A percentile compares a stretch with the other conserved stretches of the same genome.
Evolutionary conservation across 64 coral and sea anemone species (phyloP).

Genomic region (Stylophora pistillata): DNA sequence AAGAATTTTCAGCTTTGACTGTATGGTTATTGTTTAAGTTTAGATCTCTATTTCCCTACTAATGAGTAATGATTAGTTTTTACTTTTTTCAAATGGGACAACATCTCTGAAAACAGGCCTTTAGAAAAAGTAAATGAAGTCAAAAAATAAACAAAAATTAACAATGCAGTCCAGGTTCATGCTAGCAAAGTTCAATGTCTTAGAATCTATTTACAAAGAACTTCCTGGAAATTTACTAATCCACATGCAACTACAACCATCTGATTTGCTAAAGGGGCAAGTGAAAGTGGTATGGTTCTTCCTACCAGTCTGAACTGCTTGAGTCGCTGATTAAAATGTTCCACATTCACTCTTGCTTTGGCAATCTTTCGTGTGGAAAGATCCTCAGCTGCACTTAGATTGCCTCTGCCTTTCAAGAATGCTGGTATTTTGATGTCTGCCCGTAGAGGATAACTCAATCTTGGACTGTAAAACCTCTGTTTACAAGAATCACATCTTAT

Average conservation of each 20-base stretch:
- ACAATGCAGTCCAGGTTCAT: no score
- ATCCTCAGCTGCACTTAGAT: constrained; percentile 36
- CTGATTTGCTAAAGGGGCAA: constrained; percentile 12
- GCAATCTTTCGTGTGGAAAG: constrained; percentile 43
- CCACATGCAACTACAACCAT: constrained; percentile 39
- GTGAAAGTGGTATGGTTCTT: not conserved
- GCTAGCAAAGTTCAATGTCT: no score
- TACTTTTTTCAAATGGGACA: no score
- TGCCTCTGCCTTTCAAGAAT: constrained; percentile 33
- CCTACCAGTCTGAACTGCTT: constrained; percentile 11
- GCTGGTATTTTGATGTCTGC: not conserved
- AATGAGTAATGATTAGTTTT: no score
- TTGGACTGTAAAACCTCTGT: constrained; percentile 31
- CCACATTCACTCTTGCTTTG: not conserved
- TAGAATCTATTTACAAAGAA: constrained; percentile 35
- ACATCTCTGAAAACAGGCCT: no score
- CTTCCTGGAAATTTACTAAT: constrained; percentile 20
- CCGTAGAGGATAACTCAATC: not conserved
- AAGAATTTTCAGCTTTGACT: no score
- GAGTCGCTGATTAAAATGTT: constrained; percentile 25
- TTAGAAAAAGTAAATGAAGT: no score
- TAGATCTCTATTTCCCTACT: no score
- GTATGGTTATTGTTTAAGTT: no score
- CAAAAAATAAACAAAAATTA: no score
- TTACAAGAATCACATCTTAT: not conserved